A percentile compares a stretch with the other conserved stretches of the same genome.
These are phyloP conservation scores for Tyria jacobaeae DNA, from an alignment of 2,888 invertebrate species.

Conservation along the genomic window DNA sequence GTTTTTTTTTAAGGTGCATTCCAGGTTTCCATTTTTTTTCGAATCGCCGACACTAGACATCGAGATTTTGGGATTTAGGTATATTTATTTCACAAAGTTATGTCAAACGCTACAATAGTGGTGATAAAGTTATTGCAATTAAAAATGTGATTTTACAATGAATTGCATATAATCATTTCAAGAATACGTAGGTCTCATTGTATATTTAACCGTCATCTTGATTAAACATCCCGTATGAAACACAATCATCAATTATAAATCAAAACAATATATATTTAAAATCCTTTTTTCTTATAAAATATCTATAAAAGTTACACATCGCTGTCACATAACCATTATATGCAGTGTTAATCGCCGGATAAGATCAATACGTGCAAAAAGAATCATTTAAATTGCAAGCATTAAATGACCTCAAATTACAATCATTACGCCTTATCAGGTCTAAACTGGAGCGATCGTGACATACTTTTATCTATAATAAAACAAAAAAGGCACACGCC, in stretches of 20 bases:
- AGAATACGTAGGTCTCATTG: no score
- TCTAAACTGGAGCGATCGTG: constrained; percentile 39
- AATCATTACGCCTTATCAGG: constrained; percentile 45
- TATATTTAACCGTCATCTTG: no score
- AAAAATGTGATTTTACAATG: no score
- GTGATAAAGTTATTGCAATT: no score
- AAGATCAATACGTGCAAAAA: constrained; percentile 39
- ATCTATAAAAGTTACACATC: not conserved
- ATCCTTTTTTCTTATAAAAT: constrained; percentile 5
- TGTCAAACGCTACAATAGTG: no score
- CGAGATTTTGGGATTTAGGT: no score
- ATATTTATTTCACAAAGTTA: no score
- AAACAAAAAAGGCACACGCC: constrained; percentile 25
- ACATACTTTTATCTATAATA: constrained; percentile 31
- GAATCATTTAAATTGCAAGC: constrained; percentile 30
- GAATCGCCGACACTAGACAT: no score
- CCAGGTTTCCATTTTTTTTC: no score
- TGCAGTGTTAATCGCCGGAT: constrained; percentile 35
- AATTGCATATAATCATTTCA: no score
- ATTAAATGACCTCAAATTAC: constrained; percentile 44
- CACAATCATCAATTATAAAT: not conserved
- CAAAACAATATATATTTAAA: not conserved
- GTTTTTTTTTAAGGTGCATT: no score
- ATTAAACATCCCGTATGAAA: no score
- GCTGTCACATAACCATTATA: constrained; percentile 10